These are phyloP conservation scores for Psittacula cyanocephala DNA, from an alignment of 2,113 vertebrate genomes.

Conservation along the genomic window DNA sequence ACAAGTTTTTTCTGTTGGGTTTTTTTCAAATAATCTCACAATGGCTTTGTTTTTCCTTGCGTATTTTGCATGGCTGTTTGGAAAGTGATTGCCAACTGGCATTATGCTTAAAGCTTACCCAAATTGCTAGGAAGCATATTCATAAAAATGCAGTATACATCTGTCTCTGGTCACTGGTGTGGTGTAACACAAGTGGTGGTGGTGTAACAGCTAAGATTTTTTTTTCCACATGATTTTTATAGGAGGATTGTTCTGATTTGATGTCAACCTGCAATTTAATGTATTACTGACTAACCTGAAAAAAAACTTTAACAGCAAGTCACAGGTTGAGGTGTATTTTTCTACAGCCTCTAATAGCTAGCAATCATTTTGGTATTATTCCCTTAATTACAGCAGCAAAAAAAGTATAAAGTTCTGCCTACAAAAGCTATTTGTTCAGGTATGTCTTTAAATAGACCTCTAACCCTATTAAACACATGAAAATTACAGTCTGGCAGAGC, in stretches of 20 bases:
- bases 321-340: not conserved
- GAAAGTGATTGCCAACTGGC: not conserved
- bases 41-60: not conserved
- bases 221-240: not conserved
- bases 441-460: not conserved
- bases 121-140: not conserved
- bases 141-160: constrained; percentile 6
- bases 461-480: not conserved
- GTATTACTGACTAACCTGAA: not conserved
- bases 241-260: not conserved
- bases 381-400: not conserved
- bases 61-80: not conserved
- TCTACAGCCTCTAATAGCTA: not conserved
- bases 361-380: not conserved
- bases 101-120: not conserved
- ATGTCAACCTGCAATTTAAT: not conserved
- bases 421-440: not conserved
- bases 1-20: not conserved
- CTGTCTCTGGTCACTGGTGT: constrained; percentile 23
- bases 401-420: not conserved
- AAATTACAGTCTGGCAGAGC: not conserved
- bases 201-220: not conserved
- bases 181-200: not conserved
- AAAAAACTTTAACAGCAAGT: not conserved
- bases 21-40: not conserved